Evolutionary conservation across 2,888 invertebrate species (phyloP).

Genomic region (Rugalucina vietnamica): DNA sequence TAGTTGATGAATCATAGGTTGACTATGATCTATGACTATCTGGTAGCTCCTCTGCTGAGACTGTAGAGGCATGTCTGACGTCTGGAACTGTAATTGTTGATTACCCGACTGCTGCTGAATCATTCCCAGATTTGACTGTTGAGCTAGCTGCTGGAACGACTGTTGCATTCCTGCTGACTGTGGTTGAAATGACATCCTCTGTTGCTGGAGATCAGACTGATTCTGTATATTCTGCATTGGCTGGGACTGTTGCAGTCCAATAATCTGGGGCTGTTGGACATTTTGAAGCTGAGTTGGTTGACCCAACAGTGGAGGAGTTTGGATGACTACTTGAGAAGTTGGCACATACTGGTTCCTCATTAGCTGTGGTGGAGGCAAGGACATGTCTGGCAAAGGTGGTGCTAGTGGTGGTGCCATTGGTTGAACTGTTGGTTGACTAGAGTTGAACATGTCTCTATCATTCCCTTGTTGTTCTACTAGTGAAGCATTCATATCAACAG

Average conservation of each 20-base stretch:
- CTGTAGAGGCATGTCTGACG: not conserved
- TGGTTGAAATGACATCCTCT: not conserved
- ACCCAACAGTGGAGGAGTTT: not conserved
- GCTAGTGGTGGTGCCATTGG: conserved; percentile 15
- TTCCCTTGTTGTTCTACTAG: not conserved
- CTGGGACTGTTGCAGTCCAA: not conserved
- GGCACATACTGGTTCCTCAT: not conserved
- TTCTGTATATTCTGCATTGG: not conserved
- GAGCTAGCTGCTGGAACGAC: not conserved
- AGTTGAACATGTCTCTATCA: conserved; percentile 18
- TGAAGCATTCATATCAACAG: not conserved
- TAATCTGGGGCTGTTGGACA: not conserved
- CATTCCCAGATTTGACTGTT: not conserved
- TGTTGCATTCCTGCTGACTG: not conserved
- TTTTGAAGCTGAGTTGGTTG: not conserved
- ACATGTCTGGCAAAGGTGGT: conserved; percentile 43
- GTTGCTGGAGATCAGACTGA: not conserved
- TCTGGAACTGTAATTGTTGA: not conserved
- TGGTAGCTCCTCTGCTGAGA: not conserved
- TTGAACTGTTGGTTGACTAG: conserved; percentile 51
- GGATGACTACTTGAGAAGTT: not conserved
- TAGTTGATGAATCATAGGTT: not conserved
- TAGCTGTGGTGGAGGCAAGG: conserved; percentile 42
- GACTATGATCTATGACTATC: not conserved
- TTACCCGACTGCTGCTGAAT: not conserved